Evolutionary conservation across 37 sponge, comb jelly and placozoan species (phyloP).

Genomic region (Oopsacas minuta): DNA sequence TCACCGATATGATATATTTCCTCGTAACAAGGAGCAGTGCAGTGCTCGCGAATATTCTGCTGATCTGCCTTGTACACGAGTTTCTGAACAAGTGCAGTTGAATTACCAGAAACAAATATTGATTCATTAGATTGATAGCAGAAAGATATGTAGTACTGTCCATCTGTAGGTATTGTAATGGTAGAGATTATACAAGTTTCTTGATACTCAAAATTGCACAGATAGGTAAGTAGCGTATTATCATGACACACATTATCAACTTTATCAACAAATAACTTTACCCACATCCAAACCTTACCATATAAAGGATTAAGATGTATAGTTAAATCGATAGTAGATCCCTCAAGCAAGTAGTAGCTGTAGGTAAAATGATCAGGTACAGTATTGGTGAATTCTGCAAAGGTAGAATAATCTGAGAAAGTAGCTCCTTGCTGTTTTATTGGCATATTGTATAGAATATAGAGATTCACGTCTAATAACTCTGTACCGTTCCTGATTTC

Average conservation of each 20-base stretch:
- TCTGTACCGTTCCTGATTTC: not conserved
- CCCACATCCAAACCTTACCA: not conserved
- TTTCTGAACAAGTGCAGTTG: not conserved
- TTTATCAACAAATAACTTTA: not conserved
- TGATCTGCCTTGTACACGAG: not conserved
- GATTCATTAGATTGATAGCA: not conserved
- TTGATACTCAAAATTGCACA: not conserved
- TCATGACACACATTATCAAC: not conserved
- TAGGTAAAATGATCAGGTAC: not conserved
- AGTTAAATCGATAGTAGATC: not conserved
- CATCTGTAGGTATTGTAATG: not conserved
- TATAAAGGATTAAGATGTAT: not conserved
- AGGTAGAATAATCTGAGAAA: not conserved
- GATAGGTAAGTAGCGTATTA: not conserved
- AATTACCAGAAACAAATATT: not conserved
- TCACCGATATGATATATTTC: not conserved
- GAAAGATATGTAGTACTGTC: not conserved
- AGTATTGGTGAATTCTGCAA: not conserved
- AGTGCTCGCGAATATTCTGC: not conserved
- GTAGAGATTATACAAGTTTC: not conserved
- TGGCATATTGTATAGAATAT: not conserved
- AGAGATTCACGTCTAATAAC: not conserved
- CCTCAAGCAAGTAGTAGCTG: not conserved
- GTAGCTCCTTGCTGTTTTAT: not conserved
- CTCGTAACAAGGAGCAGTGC: not conserved